Base-by-base conservation (phyloP, 1,140 invertebrate genomes). In the Helicoverpa zea region DNA sequence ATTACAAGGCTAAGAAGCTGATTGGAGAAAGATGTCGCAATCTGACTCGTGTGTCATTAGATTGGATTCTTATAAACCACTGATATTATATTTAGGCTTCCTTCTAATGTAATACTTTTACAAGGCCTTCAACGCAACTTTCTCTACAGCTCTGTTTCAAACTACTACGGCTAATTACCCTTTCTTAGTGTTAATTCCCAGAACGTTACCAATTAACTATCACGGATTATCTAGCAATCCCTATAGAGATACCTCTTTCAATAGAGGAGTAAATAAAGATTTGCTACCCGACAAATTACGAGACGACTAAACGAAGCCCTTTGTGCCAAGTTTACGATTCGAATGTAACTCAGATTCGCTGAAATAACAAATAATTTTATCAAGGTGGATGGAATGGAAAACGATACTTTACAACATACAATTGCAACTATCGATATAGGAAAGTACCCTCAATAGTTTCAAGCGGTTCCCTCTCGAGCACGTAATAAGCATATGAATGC, bases 161-260 rank as follows among this genome's bases (percentile, higher is more conserved):
- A 47, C 47, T 10, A 18, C 64, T 10, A 18, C 64, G 11, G 23
- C 16, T 13, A 49, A 68, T 68, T 47, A 35, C 16, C 11, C 13
- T 68, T 68, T 11, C 16, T 64, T 68, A 1, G 13, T 0, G 18
- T 72, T 52, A 9, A 52, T 72, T 2, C 23, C 68, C 16, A n/a
- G 2, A 52, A 12, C 29, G 30, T 30, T 72, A 72, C 18, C n/a
- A 54, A 54, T 54, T 54, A 54, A 72, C 68, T 72, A 54, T 54
- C 18, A n/a, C 30, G 68, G 14, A 72, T 72, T 72, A 72, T 30
- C 68, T 3, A 72, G 68, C 7, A 72, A 72, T 72, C 68, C 51
- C 68, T 47, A 12, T 14, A n/a, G 68, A 72, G 54, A 30, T 49
- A 72, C 68, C 68, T 54, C 66, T 72, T 54, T 54, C 51, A 72